Conservation (phyloP, 2,888 invertebrate genomes). For the Philaethria dido region DNA sequence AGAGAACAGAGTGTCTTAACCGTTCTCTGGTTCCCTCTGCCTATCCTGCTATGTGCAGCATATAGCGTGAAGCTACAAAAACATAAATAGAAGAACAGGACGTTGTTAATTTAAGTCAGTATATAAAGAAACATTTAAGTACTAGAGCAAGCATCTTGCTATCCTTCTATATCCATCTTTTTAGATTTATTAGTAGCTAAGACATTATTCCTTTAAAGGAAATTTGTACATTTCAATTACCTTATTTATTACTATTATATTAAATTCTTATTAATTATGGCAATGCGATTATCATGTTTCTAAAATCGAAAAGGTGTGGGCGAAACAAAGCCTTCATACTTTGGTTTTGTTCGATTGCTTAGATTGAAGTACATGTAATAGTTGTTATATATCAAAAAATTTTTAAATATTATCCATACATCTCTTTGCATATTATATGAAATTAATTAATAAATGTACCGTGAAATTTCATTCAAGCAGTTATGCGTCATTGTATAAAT, state of each 20-base stretch:
- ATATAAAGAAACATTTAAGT: background rate
- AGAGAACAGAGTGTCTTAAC: too few relatives aligned
- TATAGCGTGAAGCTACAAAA: too few relatives aligned
- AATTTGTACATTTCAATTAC: background rate
- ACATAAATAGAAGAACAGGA: background rate
- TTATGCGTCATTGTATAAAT: constrained; percentile 56
- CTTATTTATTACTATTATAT: too few relatives aligned
- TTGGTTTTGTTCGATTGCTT: too few relatives aligned
- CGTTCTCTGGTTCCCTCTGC: too few relatives aligned
- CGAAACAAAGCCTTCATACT: background rate
- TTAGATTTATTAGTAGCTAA: background rate
- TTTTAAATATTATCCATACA: background rate
- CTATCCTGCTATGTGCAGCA: too few relatives aligned
- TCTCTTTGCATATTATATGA: constrained; percentile 1
- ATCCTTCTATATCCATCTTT: background rate
- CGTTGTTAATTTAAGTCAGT: background rate
- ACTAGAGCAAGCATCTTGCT: background rate
- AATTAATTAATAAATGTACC: constrained; percentile 14
- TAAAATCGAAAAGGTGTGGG: background rate
- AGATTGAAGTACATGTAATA: background rate
- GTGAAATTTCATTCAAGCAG: constrained; percentile 29
- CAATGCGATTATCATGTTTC: too few relatives aligned
- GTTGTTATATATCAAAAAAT: background rate
- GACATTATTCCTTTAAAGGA: background rate
- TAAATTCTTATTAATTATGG: background rate